These are phyloP conservation scores for Limonius californicus DNA, from an alignment of 1,140 invertebrate species.

Conservation along the genomic window DNA sequence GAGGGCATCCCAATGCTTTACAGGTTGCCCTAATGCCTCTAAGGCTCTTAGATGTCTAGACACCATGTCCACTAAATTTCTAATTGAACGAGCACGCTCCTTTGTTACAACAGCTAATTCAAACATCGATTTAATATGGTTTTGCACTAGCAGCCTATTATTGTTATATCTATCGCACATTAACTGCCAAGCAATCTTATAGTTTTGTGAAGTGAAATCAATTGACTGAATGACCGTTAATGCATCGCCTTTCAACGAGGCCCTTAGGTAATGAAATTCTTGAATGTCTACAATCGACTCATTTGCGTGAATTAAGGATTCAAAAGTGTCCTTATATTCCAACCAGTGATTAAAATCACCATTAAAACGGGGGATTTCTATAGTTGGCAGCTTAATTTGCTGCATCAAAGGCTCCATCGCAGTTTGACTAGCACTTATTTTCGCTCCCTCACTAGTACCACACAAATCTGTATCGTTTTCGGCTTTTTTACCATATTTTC, in stretches of 20 bases:
- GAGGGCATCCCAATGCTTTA: conserved; percentile 24
- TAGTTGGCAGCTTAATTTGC: conserved; percentile 23
- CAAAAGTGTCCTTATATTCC: conserved; percentile 26
- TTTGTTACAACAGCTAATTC: conserved; percentile 28
- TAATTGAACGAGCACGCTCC: conserved; percentile 25
- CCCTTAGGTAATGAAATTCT: conserved; percentile 25
- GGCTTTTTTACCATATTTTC: too few relatives aligned
- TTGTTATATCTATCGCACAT: conserved; percentile 29
- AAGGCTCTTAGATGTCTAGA: conserved; percentile 34
- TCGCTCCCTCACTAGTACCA: too few relatives aligned
- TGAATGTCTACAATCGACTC: conserved; percentile 8
- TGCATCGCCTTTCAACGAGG: conserved; percentile 15
- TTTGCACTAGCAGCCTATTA: conserved; percentile 34
- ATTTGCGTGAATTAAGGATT: conserved; percentile 24
- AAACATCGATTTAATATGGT: conserved; percentile 34
- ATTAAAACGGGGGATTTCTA: conserved; percentile 21
- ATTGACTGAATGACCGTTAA: conserved; percentile 15
- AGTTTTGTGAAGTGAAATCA: conserved; percentile 24
- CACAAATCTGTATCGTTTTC: too few relatives aligned
- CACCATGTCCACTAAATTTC: conserved; percentile 30
- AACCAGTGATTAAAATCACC: conserved; percentile 24
- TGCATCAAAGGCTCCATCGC: too few relatives aligned
- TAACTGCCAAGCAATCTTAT: conserved; percentile 22
- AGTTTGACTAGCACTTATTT: too few relatives aligned
- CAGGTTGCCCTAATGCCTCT: conserved; percentile 23